Evolutionary conservation across 2,888 invertebrate genomes (phyloP).

Genomic region (Tinea pellionella): DNA sequence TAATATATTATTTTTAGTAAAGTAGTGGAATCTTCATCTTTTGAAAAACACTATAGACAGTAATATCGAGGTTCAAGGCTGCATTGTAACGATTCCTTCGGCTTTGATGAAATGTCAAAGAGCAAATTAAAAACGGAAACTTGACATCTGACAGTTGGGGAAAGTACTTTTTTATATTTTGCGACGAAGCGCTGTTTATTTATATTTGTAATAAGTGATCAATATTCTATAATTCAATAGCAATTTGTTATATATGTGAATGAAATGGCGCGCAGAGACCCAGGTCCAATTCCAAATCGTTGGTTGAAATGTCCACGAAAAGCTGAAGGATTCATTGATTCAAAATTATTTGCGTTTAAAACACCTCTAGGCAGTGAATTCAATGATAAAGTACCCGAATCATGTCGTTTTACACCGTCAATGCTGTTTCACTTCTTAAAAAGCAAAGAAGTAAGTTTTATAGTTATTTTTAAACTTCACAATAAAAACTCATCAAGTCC

Average conservation of each 20-base stretch:
- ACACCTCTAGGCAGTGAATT: conserved; percentile 89
- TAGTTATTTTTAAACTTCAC: not conserved
- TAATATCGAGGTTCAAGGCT: too few relatives aligned
- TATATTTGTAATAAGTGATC: conserved; percentile 18
- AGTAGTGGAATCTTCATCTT: too few relatives aligned
- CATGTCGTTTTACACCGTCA: conserved; percentile 84
- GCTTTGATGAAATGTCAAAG: too few relatives aligned
- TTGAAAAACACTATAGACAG: too few relatives aligned
- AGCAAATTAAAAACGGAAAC: conserved; percentile 3
- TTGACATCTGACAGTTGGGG: not conserved
- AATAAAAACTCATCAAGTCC: not conserved
- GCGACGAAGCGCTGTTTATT: not conserved
- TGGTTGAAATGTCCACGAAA: conserved; percentile 92
- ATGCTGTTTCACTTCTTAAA: conserved; percentile 88
- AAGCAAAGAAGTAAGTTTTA: conserved; percentile 74
- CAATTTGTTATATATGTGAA: not conserved
- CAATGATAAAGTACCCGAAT: conserved; percentile 85
- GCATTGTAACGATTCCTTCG: too few relatives aligned
- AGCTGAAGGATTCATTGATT: conserved; percentile 75
- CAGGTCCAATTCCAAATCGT: conserved; percentile 81
- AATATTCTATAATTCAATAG: not conserved
- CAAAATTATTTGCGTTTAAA: conserved; percentile 93
- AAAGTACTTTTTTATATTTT: not conserved
- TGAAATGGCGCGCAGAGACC: conserved; percentile 46
- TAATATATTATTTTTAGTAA: too few relatives aligned